Evolutionary conservation across 2,888 invertebrate genomes (phyloP), one percentile per base, ranked within the genome.

Genomic region (Heliothis peltigera): DNA sequence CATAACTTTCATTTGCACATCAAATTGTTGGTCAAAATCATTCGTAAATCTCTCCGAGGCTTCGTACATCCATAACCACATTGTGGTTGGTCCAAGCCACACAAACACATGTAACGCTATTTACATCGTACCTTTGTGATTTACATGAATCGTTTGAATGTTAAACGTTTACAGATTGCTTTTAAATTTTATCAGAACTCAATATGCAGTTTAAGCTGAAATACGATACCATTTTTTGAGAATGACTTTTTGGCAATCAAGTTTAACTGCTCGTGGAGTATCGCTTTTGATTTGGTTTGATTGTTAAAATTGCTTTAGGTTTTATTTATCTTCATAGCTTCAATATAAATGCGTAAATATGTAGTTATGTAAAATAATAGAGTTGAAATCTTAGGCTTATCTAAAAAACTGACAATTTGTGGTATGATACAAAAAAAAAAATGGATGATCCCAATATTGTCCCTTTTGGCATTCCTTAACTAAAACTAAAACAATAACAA

Each of bases 91-190:
- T 80, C 69, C 80, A 74, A 77, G 79, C 84, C 80, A 81, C 83
- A 77, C 84, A 89, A 89, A 89, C 89, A 87, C 15, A 76, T 88
- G 89, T 88, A 88, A 87, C 84, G 70, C 69, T 84, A 86, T 91
- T 91, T 90, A 92, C 91, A 91, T 82, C 82, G 79, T 77, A 84
- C 90, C 90, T 91, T 92, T 91, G 91, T 91, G 84, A 85, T 87
- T 88, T 87, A 88, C 87, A 86, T 82, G 79, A 75, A 64, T 70
- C 76, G 70, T 83, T 77, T 80, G 79, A 78, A 81, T 83, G 77
- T 71, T 81, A 80, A 81, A 72, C 74, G 75, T 19, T 71, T 57
- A 65, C 75, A 76, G 83, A 87, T 87, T 88, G 87, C 83, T 84
- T 87, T 83, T 81, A 80, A 85, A 84, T 85, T 81, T 75, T 83